phyloP scores from a whole-genome alignment of 1,140 invertebrate genomes.

The Bursaphelenchus mucronatus region DNA sequence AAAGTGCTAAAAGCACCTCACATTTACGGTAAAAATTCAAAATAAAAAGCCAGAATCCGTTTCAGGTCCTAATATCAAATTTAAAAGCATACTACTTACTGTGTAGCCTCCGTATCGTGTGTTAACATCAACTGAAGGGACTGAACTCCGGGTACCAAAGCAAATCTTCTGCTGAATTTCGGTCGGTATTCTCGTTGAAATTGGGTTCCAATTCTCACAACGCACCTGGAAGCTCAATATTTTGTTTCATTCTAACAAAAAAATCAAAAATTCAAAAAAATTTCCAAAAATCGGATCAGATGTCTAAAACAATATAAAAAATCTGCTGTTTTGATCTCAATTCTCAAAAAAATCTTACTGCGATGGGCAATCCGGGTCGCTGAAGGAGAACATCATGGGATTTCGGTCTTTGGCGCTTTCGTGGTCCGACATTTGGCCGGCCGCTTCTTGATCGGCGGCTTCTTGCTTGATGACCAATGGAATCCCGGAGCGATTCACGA shows the following conservation, averaged over 20 bases:
- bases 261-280: neutral
- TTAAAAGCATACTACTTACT: slow-evolving; percentile 56
- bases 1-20: too few relatives aligned
- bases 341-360: slow-evolving; percentile 23
- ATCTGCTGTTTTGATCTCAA: too few relatives aligned
- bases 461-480: slow-evolving; percentile 90
- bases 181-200: slow-evolving; percentile 57
- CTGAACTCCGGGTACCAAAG: slow-evolving; percentile 72
- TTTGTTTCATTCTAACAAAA: too few relatives aligned
- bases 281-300: neutral
- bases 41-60: too few relatives aligned
- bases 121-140: slow-evolving; percentile 70
- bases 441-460: slow-evolving; percentile 71
- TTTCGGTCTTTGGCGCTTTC: slow-evolving; percentile 82
- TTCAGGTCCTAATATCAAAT: neutral
- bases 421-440: slow-evolving; percentile 89
- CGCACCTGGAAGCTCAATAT: slow-evolving; percentile 58
- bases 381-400: slow-evolving; percentile 88
- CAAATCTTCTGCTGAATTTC: slow-evolving; percentile 66
- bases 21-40: too few relatives aligned
- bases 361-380: slow-evolving; percentile 72
- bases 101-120: slow-evolving; percentile 68
- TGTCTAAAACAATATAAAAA: neutral
- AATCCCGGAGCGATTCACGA: slow-evolving; percentile 88
- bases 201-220: slow-evolving; percentile 71